Conservation (phyloP, 2,888 invertebrate genomes). For the Nymphalis c-album region DNA sequence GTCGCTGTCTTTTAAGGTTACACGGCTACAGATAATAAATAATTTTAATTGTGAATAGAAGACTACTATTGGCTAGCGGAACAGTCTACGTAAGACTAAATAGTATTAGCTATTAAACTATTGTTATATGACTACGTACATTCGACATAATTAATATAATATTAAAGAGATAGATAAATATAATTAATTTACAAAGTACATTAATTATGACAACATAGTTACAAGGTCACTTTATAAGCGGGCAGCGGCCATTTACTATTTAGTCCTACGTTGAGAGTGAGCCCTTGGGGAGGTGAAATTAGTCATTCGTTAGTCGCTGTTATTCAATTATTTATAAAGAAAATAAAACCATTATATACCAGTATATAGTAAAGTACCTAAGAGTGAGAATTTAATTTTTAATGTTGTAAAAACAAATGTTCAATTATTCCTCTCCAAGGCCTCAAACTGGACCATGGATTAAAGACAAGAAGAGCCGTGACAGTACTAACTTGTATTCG, state of each 20-base stretch:
- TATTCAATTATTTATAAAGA: not conserved
- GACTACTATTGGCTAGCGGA: slow-evolving; percentile 34
- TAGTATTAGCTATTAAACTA: slow-evolving; percentile 28
- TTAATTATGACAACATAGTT: slow-evolving; percentile 24
- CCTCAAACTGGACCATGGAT: slow-evolving; percentile 10
- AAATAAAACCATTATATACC: too few relatives aligned
- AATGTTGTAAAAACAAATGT: not conserved
- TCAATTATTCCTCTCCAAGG: slow-evolving; percentile 11
- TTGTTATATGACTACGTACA: not conserved
- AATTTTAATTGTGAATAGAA: slow-evolving; percentile 23
- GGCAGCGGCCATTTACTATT: slow-evolving; percentile 32
- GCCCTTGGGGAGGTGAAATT: slow-evolving; percentile 7
- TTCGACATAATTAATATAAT: not conserved
- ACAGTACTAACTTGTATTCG: not conserved
- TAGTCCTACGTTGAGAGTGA: slow-evolving; percentile 26
- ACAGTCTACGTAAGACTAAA: slow-evolving; percentile 30
- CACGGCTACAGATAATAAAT: slow-evolving; percentile 16
- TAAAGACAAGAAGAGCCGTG: slow-evolving; percentile 11
- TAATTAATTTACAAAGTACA: not conserved
- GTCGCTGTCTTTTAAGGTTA: slow-evolving; percentile 24
- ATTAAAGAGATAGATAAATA: not conserved
- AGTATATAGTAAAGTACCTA: not conserved
- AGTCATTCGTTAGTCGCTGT: not conserved
- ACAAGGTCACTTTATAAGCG: slow-evolving; percentile 31
- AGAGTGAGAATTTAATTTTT: not conserved